These are phyloP conservation scores for Eumaeus atala DNA, from an alignment of 1,140 invertebrate species.

Conservation along the genomic window DNA sequence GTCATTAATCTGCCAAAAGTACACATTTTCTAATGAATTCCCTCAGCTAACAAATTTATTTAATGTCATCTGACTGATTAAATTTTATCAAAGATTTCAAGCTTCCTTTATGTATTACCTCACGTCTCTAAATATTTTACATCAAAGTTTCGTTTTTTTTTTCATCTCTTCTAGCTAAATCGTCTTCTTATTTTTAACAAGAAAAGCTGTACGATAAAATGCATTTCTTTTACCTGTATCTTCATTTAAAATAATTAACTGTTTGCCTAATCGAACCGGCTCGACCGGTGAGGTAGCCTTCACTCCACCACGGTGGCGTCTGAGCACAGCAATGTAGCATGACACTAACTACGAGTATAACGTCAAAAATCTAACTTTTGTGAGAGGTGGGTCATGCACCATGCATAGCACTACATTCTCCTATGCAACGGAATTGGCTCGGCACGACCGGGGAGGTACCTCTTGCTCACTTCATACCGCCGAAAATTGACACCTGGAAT, in stretches of 20 bases:
- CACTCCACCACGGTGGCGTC: too few relatives aligned
- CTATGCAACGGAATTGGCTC: too few relatives aligned
- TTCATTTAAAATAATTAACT: background rate
- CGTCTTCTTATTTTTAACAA: background rate
- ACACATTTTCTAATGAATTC: constrained; percentile 9
- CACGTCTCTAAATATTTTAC: constrained; percentile 4
- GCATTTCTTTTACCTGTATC: background rate
- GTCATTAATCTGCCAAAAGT: constrained; percentile 8
- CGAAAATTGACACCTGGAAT: too few relatives aligned
- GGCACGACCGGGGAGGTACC: too few relatives aligned
- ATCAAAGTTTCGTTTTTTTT: background rate
- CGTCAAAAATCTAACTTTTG: too few relatives aligned
- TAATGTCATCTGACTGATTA: constrained; percentile 10
- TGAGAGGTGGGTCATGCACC: too few relatives aligned
- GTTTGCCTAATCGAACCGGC: too few relatives aligned
- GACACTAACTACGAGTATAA: too few relatives aligned
- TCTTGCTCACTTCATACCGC: too few relatives aligned
- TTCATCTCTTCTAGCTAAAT: background rate
- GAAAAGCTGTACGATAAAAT: background rate
- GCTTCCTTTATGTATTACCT: constrained; percentile 1
- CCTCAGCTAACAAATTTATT: constrained; percentile 10
- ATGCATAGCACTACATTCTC: too few relatives aligned
- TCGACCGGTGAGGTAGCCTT: too few relatives aligned
- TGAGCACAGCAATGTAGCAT: too few relatives aligned
- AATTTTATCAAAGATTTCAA: constrained; percentile 8